phyloP scores from a whole-genome alignment of 2,113 vertebrate species.

The Poeciliopsis turrubarensis region DNA sequence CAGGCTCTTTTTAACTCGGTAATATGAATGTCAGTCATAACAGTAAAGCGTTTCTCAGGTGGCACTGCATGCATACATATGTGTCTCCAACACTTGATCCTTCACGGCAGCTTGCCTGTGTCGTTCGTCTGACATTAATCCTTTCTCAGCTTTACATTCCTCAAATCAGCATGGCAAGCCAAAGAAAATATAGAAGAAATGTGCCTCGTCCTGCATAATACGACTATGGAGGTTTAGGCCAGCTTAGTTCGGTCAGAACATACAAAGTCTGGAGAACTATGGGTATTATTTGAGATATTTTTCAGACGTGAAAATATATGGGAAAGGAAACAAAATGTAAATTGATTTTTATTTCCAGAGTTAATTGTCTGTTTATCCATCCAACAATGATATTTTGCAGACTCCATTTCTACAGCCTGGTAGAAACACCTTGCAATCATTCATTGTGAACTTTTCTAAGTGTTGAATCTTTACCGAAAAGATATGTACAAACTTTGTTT shows the following conservation, averaged over 20 bases:
- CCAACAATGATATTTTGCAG: too few relatives aligned
- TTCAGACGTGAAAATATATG: too few relatives aligned
- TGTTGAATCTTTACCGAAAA: not conserved
- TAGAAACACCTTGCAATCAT: too few relatives aligned
- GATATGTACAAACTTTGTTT: not conserved
- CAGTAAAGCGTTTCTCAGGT: not conserved
- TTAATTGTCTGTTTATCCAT: too few relatives aligned
- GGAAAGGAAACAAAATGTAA: too few relatives aligned
- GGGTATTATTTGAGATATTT: not conserved
- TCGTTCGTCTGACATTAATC: conserved; percentile 45
- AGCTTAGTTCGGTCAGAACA: not conserved
- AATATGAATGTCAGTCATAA: conserved; percentile 1
- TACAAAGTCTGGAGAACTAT: not conserved
- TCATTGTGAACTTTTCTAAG: not conserved
- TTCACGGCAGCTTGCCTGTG: conserved; percentile 33
- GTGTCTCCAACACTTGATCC: conserved; percentile 30
- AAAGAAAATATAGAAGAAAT: conserved; percentile 12
- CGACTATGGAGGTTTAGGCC: conserved; percentile 14
- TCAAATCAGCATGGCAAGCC: conserved; percentile 32
- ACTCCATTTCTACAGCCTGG: too few relatives aligned
- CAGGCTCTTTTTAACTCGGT: not conserved
- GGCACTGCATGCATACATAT: not conserved
- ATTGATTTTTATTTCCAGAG: too few relatives aligned
- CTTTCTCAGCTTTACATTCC: conserved; percentile 27
- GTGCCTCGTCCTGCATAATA: conserved; percentile 20